A percentile compares a stretch with the other conserved stretches of the same genome.
Conservation (phyloP, 2,113 vertebrate species). For the Otocyon megalotis region DNA sequence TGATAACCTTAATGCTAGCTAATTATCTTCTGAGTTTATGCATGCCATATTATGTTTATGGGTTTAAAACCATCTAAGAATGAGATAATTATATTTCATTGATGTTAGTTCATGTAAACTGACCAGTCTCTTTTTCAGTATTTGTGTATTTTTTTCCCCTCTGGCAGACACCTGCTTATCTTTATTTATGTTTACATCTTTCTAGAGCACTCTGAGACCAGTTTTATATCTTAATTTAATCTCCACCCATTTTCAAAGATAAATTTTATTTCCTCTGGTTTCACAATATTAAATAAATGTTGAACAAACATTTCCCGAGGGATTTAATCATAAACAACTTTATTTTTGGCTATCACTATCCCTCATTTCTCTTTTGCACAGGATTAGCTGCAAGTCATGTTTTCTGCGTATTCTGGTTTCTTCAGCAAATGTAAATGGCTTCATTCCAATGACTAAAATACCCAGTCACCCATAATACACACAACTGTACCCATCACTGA, state of each 20-base stretch:
- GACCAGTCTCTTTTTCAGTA: not conserved
- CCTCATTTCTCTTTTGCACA: not conserved
- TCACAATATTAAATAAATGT: conserved; percentile 43
- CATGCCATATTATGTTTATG: not conserved
- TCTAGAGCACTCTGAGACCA: not conserved
- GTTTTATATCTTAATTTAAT: conserved; percentile 52
- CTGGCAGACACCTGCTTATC: not conserved
- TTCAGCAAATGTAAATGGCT: not conserved
- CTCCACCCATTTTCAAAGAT: not conserved
- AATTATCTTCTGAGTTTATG: conserved; percentile 15
- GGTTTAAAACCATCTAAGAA: not conserved
- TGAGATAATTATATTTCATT: not conserved
- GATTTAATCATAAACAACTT: not conserved
- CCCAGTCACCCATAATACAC: not conserved
- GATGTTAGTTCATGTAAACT: not conserved
- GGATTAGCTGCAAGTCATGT: not conserved
- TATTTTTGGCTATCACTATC: not conserved
- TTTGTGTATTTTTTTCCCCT: not conserved
- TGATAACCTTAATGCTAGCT: not conserved
- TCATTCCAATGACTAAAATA: not conserved
- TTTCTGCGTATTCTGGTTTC: not conserved
- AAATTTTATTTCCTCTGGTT: conserved; percentile 17
- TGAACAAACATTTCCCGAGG: not conserved
- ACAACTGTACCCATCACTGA: not conserved
- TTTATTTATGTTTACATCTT: not conserved